Conservation (phyloP, 2,888 invertebrate genomes). For the Bombylius major region DNA sequence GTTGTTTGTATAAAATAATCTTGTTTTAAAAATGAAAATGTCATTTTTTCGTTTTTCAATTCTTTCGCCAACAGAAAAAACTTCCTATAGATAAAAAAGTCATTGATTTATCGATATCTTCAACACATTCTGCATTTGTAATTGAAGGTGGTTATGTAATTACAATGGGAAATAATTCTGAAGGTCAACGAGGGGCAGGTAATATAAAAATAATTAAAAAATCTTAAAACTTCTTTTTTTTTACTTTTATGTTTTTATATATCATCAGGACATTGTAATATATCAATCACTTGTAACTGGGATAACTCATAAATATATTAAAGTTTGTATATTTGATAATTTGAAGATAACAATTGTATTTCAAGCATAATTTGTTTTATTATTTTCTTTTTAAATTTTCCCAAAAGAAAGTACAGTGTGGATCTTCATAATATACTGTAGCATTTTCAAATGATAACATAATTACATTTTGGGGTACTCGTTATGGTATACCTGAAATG, state of each 20-base stretch:
- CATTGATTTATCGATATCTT: constrained; percentile 45
- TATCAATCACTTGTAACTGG: constrained; percentile 28
- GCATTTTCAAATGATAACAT: constrained; percentile 51
- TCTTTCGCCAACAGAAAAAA: constrained; percentile 24
- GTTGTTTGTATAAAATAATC: constrained; percentile 2
- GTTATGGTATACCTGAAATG: constrained; percentile 32
- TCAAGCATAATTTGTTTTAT: too few relatives aligned
- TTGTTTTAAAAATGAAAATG: not conserved
- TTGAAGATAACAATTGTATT: not conserved
- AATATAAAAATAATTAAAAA: not conserved
- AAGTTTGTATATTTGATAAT: constrained; percentile 17
- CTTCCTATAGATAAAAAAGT: constrained; percentile 44
- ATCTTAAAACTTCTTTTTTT: not conserved
- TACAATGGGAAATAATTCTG: constrained; percentile 50
- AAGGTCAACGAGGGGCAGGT: constrained; percentile 47
- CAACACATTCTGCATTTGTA: constrained; percentile 47
- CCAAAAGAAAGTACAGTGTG: constrained; percentile 48
- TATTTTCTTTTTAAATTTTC: constrained; percentile 6
- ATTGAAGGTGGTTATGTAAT: constrained; percentile 50
- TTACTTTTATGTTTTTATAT: too few relatives aligned
- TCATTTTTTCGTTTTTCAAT: not conserved
- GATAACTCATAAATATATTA: constrained; percentile 28
- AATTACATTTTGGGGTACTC: constrained; percentile 56
- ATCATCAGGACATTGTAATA: constrained; percentile 24
- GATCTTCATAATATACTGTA: constrained; percentile 51